Conservation (phyloP, 1,140 invertebrate species). For the Anadara kagoshimensis region DNA sequence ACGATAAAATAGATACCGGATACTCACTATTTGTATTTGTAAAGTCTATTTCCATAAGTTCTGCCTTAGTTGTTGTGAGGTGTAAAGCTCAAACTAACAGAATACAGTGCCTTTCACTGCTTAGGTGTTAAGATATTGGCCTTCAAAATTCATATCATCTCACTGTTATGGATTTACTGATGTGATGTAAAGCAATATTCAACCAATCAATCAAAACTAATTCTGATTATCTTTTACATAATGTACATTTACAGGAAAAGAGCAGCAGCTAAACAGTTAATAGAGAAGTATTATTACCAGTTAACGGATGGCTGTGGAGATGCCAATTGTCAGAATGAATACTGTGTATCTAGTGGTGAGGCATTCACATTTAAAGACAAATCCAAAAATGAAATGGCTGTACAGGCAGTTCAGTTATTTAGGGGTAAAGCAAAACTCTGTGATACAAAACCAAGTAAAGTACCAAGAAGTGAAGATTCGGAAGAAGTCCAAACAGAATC, state of each 20-base stretch:
- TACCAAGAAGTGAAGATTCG: conserved; percentile 40
- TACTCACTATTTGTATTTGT: too few relatives aligned
- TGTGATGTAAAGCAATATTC: too few relatives aligned
- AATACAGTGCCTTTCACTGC: too few relatives aligned
- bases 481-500: background rate
- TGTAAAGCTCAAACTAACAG: too few relatives aligned
- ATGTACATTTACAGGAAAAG: conserved; percentile 81
- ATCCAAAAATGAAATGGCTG: conserved; percentile 87
- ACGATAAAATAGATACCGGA: too few relatives aligned
- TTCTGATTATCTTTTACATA: too few relatives aligned
- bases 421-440: conserved; percentile 82
- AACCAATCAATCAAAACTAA: too few relatives aligned
- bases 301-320: conserved; percentile 93
- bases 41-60: too few relatives aligned
- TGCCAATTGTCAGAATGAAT: conserved; percentile 85
- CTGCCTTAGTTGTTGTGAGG: too few relatives aligned
- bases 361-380: conserved; percentile 55
- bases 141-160: too few relatives aligned
- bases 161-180: too few relatives aligned
- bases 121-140: too few relatives aligned
- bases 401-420: conserved; percentile 89
- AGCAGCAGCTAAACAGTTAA: conserved; percentile 88
- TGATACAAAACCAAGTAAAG: conserved; percentile 55
- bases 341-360: conserved; percentile 86
- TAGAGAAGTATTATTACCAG: conserved; percentile 94